Percentiles rank a stretch among this genome's conserved stretches.
Evolutionary conservation across 64 coral and sea anemone genomes (phyloP).

Genomic region (Actinia equina): DNA sequence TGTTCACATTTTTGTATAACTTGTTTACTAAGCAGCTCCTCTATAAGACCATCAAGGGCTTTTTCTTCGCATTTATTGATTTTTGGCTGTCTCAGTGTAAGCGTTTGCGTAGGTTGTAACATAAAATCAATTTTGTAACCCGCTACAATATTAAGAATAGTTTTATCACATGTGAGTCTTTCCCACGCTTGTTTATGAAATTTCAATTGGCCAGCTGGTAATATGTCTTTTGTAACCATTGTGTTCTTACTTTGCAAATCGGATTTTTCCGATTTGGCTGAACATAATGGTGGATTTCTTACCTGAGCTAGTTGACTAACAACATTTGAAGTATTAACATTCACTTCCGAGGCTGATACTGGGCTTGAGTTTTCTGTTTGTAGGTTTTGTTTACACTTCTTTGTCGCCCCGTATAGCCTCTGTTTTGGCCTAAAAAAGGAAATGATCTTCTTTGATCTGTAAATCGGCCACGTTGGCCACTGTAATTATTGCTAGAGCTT

Average conservation of each 20-base stretch:
- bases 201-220: background rate
- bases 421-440: slow-evolving; percentile 7
- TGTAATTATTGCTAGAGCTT: background rate
- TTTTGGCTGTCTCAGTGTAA: slow-evolving; percentile 4
- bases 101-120: background rate
- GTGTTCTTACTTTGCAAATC: background rate
- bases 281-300: background rate
- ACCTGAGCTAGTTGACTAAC: background rate
- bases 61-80: background rate
- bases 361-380: slow-evolving; percentile 5
- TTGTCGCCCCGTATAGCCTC: background rate
- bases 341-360: slow-evolving; percentile 3
- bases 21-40: slow-evolving; percentile 26
- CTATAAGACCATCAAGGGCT: background rate
- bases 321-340: background rate
- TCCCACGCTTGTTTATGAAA: slow-evolving; percentile 1
- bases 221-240: background rate
- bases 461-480: too few species aligned
- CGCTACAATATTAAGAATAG: slow-evolving; percentile 1
- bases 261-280: background rate
- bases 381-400: background rate
- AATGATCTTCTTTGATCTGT: background rate
- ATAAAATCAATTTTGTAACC: slow-evolving; percentile 3
- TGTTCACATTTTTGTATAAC: slow-evolving; percentile 31
- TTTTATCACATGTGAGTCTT: slow-evolving; percentile 6